Evolutionary conservation across 2,797 vertebrate genomes (phyloP), one percentile per base, ranked within the genome.

Genomic region (Limnodromus scolopaceus): DNA sequence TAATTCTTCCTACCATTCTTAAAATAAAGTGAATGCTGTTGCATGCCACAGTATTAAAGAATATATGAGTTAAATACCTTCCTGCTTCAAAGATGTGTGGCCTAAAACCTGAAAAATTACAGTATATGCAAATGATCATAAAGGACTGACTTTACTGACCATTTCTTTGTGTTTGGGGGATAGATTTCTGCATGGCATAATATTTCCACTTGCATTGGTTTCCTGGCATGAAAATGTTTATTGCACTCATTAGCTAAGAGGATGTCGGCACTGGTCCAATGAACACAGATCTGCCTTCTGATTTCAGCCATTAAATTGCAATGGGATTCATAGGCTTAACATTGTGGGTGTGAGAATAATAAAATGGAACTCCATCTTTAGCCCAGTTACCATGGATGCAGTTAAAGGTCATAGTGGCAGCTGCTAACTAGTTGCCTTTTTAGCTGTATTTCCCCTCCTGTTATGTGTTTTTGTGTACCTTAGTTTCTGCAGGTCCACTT

Each of bases 201-300:
- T 98, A 99, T 99, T 99, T 99, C 98, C 98, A 98, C 98, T 98
- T 98, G 98, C 98, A 98, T 98, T 98, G 98, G 98, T 98, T 99
- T 98, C 98, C 99, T 99, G 99, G 99, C 99, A 99, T 98, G 99
- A 98, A 99, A 98, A 98, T 98, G 99, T 99, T 99, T 99, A 99
- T 99, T 99, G 99, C 98, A 97, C 99, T 99, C 99, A 99, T 99
- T 99, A 99, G 99, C 99, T 98, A 98, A 98, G 98, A 99, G 99
- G 98, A 98, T 98, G 98, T 99, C 99, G 99, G 99, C 99, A 98
- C 94, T 90, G 97, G 98, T 99, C 99, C 99, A 99, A 99, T 99
- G 98, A 99, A 98, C 98, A 98, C 98, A 98, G 98, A 98, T 98
- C 98, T 98, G 98, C 98, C 98, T 98, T 98, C 98, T 98, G 98